Base-by-base conservation (phyloP, 2,113 vertebrate species). In the Chionomys nivalis region DNA sequence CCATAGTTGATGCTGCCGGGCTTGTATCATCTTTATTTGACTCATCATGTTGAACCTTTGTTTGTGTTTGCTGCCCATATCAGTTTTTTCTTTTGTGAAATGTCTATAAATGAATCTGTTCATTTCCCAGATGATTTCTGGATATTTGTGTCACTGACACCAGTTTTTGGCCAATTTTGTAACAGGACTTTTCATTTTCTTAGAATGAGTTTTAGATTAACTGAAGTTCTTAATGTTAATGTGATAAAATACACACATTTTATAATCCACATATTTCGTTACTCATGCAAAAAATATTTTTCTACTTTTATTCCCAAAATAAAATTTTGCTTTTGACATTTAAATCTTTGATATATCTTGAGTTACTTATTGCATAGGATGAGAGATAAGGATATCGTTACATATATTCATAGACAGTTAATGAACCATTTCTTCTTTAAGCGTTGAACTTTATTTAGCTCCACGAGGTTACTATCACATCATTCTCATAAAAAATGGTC, bases 401-500 rank as follows among this genome's bases (percentile, higher is more conserved):
- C 66, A 61, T 66, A 7, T 19, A 55, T 92, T 94, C 86, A 19
- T 77, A 68, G 55, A 91, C 12, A 90, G 36, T 91, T 88, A 89
- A 61, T 66, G 3, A 86, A 86, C 12, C 85, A 83, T 92, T 95
- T 92, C 86, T 42, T 91, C 66, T 94, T 92, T 26, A 91, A 24
- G 55, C 13, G 78, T 68, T 87, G 31, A 82, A 61, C 19, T 73
- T 21, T 87, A 95, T 73, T 21, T 82, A 95, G 82, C 90, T 93
- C 66, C 5, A 91, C 3, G 19, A 94, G 65, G 47, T 12, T 61
- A 19, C n/a, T 88, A 66, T 83, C 79, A 52, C 11, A 92, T 44
- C 5, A 93, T 61, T 96, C 24, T 90, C 44, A 28, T 63, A 87
- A 97, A 97, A 93, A 79, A 79, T 33, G 68, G 86, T 8, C 36